phyloP scores from a whole-genome alignment of 2,888 invertebrate species.

The Autographa pulchrina region DNA sequence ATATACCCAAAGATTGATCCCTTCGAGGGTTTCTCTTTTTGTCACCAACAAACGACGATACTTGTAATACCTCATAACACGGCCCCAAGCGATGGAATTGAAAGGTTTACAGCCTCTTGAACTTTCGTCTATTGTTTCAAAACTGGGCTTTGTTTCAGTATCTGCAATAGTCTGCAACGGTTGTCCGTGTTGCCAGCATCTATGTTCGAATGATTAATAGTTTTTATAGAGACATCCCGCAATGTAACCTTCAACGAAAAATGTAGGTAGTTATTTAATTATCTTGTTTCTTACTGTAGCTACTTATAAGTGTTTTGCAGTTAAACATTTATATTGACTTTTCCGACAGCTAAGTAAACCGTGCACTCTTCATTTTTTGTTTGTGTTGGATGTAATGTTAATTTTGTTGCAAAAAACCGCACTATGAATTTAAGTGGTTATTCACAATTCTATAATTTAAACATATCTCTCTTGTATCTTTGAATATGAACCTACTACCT shows the following conservation, averaged over 20 bases:
- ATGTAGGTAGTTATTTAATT: background rate
- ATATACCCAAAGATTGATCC: too few relatives aligned
- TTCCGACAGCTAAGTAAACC: background rate
- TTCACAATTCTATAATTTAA: too few relatives aligned
- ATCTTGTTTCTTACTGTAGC: background rate
- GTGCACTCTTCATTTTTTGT: background rate
- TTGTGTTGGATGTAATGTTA: background rate
- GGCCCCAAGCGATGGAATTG: background rate
- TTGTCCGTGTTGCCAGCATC: background rate
- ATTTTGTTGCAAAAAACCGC: background rate
- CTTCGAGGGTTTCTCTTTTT: background rate
- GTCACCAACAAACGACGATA: background rate
- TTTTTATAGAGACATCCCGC: background rate
- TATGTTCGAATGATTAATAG: background rate
- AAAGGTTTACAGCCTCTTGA: background rate
- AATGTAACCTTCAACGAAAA: background rate
- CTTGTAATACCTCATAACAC: background rate
- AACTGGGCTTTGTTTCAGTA: background rate
- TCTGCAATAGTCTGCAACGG: background rate
- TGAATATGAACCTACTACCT: too few relatives aligned
- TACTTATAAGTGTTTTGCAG: background rate
- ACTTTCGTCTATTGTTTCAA: background rate
- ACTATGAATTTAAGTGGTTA: background rate
- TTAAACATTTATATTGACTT: background rate
- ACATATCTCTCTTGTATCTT: too few relatives aligned